phyloP scores from a whole-genome alignment of 2,113 vertebrate species.

The Cebidichthys violaceus region DNA sequence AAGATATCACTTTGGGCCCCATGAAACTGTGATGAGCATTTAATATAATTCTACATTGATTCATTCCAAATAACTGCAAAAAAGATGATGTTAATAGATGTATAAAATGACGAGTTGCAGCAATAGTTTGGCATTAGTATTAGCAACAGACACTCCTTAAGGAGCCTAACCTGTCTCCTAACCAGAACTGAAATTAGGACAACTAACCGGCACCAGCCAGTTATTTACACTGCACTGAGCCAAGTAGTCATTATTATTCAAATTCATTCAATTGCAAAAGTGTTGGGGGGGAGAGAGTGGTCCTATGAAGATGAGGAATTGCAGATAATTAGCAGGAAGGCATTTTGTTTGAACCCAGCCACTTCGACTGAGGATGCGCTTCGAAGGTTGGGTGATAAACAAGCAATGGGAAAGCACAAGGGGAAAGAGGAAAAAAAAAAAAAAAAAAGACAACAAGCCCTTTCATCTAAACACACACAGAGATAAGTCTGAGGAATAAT shows the following conservation, averaged over 20 bases:
- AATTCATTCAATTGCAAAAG: slow-evolving; percentile 82
- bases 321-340: slow-evolving; percentile 82
- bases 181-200: slow-evolving; percentile 77
- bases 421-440: slow-evolving; percentile 22
- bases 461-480: slow-evolving; percentile 80
- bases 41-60: neutral
- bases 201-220: slow-evolving; percentile 64
- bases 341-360: slow-evolving; percentile 84
- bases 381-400: slow-evolving; percentile 82
- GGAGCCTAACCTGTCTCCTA: slow-evolving; percentile 64
- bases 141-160: slow-evolving; percentile 53
- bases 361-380: slow-evolving; percentile 76
- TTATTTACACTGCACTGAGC: slow-evolving; percentile 73
- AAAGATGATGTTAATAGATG: neutral
- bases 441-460: slow-evolving; percentile 56
- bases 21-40: neutral
- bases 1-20: neutral
- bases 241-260: slow-evolving; percentile 83
- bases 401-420: slow-evolving; percentile 75
- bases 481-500: slow-evolving; percentile 73
- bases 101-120: slow-evolving; percentile 10
- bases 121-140: slow-evolving; percentile 34
- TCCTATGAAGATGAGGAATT: slow-evolving; percentile 81
- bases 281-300: slow-evolving; percentile 63
- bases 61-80: neutral